Evolutionary conservation across 2,113 vertebrate species (phyloP), one percentile per base, ranked within the genome.

Genomic region (Eulacestoma nigropectus): DNA sequence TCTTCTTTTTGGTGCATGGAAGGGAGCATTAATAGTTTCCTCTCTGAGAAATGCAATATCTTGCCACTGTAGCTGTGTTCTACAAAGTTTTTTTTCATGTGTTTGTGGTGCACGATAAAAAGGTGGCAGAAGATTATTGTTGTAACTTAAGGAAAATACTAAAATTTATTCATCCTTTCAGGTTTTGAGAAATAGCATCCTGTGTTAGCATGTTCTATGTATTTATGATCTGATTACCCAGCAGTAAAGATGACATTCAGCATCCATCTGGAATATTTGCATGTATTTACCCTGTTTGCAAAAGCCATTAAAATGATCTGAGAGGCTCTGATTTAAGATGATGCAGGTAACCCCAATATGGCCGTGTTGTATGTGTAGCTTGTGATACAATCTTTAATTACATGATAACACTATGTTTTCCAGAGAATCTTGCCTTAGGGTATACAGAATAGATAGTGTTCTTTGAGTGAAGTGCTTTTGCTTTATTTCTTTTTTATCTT

Each of bases 1-100:
- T 65, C 87, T 96, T 87, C 64, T 93, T 87, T 60, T 90, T 95
- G 79, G 47, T 68, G 87, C 30, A 29, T 42, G 72, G 91, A 95
- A 95, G 47, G 42, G 67, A 96, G 41, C 82, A 89, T 89, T 95
- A 96, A 89, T 89, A 96, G 86, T 94, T 96, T 87, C 87, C 95
- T 53, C 95, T 53, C 13, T 93, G 68, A 87, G 85, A 96, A 95
- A 42, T 76, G 81, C 70, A 68, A 16, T 96, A 42, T 88, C 95
- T 96, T 93, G 47, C 63, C 91, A 67, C 68, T 87, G 67, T 96
- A 96, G 19, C 63, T 89, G 14, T 93, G 46, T 92, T 96, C 83
- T 88, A 47, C 9, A 2, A 60, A 3, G 56, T 49, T 91, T 92
- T 73, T 76, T 52, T 33, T n/a, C n/a, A 2, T 39, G 85, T 91